Percentiles rank a stretch among this genome's conserved stretches.
These are phyloP conservation scores for Poliocrania exsul DNA, from an alignment of 2,797 vertebrate genomes.

Conservation along the genomic window DNA sequence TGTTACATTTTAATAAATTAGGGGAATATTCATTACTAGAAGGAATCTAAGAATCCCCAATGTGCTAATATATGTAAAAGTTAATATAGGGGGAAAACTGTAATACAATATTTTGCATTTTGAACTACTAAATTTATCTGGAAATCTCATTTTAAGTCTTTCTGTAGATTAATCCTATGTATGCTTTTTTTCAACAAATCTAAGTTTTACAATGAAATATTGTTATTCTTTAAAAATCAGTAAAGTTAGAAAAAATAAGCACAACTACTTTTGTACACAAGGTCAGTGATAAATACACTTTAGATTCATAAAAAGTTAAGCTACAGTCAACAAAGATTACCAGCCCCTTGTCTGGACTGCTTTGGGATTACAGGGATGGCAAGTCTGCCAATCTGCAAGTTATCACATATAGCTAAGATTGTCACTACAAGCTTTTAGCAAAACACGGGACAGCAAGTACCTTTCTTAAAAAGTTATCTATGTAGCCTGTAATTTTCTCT, in stretches of 20 bases:
- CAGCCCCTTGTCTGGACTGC: neutral
- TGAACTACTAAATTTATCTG: neutral
- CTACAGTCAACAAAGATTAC: neutral
- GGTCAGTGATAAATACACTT: neutral
- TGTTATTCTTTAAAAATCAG: neutral
- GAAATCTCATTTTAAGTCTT: conserved; percentile 40
- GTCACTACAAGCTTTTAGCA: neutral
- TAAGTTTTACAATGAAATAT: neutral
- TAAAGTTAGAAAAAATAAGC: neutral
- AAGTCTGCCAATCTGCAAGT: neutral
- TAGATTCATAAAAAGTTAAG: neutral
- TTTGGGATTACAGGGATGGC: neutral
- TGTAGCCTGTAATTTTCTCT: neutral
- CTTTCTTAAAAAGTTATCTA: neutral
- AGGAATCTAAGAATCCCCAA: neutral
- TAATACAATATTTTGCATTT: neutral
- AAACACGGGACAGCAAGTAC: neutral
- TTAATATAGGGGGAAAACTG: accelerated
- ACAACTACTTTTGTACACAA: neutral
- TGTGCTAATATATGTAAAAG: neutral
- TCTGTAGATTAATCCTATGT: neutral
- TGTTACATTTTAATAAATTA: neutral
- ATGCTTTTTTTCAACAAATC: neutral
- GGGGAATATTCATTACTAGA: neutral
- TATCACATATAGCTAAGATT: neutral